Percentiles rank a stretch among this genome's conserved stretches.
Conservation (phyloP, 1,140 invertebrate genomes). For the Ridgeia piscesae region DNA sequence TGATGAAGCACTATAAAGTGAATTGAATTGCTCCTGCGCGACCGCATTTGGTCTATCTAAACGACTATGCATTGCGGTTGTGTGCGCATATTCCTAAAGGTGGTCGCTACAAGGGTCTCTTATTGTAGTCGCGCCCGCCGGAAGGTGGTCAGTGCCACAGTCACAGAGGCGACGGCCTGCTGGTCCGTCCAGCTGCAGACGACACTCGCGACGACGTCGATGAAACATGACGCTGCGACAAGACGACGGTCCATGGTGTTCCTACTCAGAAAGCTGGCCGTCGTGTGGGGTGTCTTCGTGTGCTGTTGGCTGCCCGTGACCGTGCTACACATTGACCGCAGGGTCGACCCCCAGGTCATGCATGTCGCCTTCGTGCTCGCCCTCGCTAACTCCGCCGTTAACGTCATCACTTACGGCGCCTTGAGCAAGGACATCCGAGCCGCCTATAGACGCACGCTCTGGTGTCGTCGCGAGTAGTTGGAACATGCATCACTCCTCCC, state of each 20-base stretch:
- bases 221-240: neutral
- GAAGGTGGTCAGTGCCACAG: no score
- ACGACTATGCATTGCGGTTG: no score
- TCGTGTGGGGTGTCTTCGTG: conserved; percentile 11
- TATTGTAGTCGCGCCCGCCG: no score
- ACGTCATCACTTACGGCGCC: conserved; percentile 20
- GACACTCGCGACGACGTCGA: no score
- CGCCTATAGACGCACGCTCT: conserved; percentile 12
- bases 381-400: conserved; percentile 15
- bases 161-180: neutral
- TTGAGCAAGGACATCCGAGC: conserved; percentile 11
- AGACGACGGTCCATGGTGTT: neutral
- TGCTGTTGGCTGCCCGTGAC: conserved; percentile 22
- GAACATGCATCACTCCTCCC: no score
- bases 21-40: no score
- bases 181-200: no score
- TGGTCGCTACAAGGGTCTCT: no score
- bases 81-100: no score
- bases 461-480: neutral
- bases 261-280: neutral
- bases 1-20: no score
- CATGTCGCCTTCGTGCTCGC: conserved; percentile 11
- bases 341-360: neutral
- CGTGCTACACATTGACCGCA: neutral
- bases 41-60: no score